Evolutionary conservation across 2,888 invertebrate genomes (phyloP).

Genomic region (Congeria kusceri): DNA sequence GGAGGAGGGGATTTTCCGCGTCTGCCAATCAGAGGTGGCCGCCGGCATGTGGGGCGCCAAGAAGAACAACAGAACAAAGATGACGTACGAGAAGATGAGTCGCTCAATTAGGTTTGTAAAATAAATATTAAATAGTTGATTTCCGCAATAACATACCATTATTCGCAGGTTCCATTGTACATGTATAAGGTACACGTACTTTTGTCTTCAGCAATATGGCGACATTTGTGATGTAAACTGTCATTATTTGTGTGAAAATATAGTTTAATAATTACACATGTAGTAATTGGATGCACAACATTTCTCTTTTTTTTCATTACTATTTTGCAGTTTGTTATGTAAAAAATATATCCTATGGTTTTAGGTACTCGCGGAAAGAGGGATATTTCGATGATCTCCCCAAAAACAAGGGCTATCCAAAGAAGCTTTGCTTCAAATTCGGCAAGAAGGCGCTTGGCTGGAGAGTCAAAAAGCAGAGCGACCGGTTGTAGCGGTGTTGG

Average conservation of each 20-base stretch:
- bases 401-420: conserved; percentile 82
- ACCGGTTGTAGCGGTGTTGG: background rate
- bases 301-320: too few species aligned
- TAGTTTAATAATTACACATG: too few species aligned
- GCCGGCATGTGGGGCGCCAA: conserved; percentile 94
- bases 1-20: conserved; percentile 93
- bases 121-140: too few species aligned
- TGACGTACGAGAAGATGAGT: conserved; percentile 97
- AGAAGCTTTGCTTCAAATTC: conserved; percentile 84
- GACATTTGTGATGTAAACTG: too few species aligned
- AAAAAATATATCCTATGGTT: too few species aligned
- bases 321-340: too few species aligned
- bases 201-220: too few species aligned
- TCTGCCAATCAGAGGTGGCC: conserved; percentile 94
- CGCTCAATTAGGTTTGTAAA: conserved; percentile 96
- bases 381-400: conserved; percentile 83
- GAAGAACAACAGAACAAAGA: conserved; percentile 92
- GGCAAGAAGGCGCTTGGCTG: conserved; percentile 82
- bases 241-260: too few species aligned
- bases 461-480: conserved; percentile 47
- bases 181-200: too few species aligned
- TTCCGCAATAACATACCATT: too few species aligned
- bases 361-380: conserved; percentile 82
- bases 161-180: too few species aligned
- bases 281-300: too few species aligned